Base-by-base conservation (phyloP, 2,888 invertebrate genomes). In the Volucella inflata region DNA sequence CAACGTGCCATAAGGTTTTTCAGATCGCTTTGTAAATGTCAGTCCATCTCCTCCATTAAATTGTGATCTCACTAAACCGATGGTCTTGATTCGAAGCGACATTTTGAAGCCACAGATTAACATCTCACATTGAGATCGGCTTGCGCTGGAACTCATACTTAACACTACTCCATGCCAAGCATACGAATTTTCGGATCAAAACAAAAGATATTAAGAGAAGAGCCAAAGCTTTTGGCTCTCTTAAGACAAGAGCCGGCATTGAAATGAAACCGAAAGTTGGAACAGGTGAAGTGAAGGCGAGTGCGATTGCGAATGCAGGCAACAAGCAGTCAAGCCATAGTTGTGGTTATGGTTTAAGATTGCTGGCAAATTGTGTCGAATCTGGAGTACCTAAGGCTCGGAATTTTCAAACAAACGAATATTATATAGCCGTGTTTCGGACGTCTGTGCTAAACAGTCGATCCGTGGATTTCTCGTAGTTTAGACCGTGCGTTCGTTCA, bases 221-320 rank as follows among this genome's bases (percentile, higher is more conserved):
- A 38, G 38, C 30, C 30, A 40, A 16, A 68, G 72, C 72, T 74
- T 64, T 72, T 14, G 59, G 30, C 38, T 64, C 71, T 82, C 82
- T 77, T 77, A 72, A 62, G 46, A 53, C 59, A 16, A 10, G 12
- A 16, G 21, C 16, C 51, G 67, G 55, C 67, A 64, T 77, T 85
- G 76, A 77, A 77, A 62, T 76, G 72, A 85, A 85, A 85, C 68
- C 17, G 68, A 85, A 77, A 85, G 80, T 81, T 67, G 62, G 50
- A 72, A 68, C 68, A 74, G 62, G 60, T 62, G 60, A 46, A 53
- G 30, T 21, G 42, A 30, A 30, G 60, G n/a, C 21, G 21, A 53
- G 10, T 21, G 1, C 12, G 12, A 16, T 12, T 3, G 14, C 30
- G 68, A 79, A 79, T 84, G 80, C 65, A 79, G 14, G 6, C 65